Evolutionary conservation across 2,888 invertebrate genomes (phyloP), one percentile per base, ranked within the genome.

Genomic region (Parnassius smintheus): DNA sequence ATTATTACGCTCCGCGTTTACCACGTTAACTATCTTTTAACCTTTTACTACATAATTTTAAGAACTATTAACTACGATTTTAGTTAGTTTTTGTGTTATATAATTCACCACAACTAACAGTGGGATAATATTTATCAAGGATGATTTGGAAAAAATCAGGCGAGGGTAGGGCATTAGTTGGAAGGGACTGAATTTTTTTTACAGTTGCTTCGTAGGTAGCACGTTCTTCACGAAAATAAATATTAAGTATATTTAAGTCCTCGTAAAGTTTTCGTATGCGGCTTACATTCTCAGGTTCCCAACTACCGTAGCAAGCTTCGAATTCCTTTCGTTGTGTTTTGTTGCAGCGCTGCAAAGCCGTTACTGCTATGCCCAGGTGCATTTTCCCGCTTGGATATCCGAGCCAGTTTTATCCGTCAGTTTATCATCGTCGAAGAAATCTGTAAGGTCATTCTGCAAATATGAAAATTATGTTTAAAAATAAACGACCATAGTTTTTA

Each of bases 341-440:
- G 59, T 91, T 94, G 13, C 95, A 95, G 55, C 94, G 92, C 82
- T 96, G 94, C 68, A 98, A 91, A 48, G 96, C 97, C 11, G 95
- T 95, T 1, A 98, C 96, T 1, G 96, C 94, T 56, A 98, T n/a
- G n/a, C 86, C 99, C 99, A 99, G 0, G 97, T 94, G 82, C 98
- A 98, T 86, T 98, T 99, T 50, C 97, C 97, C 75, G 98, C 97
- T 80, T 95, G 93, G 70, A 99, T 98, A 77, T 99, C 98, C 0
- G 95, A 96, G 10, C 97, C 96, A n/a, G 93, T 86, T 91, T 99
- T 99, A 0, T 98, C 99, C 1, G 95, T 97, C 11, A 12, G 42
- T n/a, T 12, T 25, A 44, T 62, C 62, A 10, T 62, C 58, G 42
- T 62, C 58, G 13, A 50, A 62, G n/a, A 42, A 62, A 49, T 62